Conservation (phyloP, 2,113 vertebrate genomes). For the Rallus limicola region DNA sequence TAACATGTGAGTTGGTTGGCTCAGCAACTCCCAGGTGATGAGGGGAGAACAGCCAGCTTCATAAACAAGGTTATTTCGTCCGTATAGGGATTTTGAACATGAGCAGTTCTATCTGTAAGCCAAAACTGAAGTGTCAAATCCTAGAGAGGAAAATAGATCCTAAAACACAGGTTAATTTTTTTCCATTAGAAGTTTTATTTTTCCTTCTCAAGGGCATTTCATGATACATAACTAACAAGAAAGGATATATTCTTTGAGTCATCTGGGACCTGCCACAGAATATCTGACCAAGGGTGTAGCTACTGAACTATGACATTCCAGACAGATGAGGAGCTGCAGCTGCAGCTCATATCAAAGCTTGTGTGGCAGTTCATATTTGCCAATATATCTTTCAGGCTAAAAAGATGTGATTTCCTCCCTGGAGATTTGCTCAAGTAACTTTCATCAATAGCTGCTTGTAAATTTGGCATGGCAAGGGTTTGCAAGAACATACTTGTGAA, state of each 20-base stretch:
- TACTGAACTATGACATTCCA: constrained; percentile 15
- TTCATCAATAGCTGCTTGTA: constrained; percentile 27
- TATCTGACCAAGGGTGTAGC: constrained; percentile 4
- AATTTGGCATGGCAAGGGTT: neutral
- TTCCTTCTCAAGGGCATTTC: neutral
- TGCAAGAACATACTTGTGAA: neutral
- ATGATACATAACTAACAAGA: neutral
- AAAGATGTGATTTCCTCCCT: neutral
- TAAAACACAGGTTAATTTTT: neutral
- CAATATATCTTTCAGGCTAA: constrained; percentile 22
- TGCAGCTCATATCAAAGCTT: constrained; percentile 14
- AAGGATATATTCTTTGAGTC: constrained; percentile 2
- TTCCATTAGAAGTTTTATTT: neutral
- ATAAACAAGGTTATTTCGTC: neutral
- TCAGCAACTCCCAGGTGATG: neutral
- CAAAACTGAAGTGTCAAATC: neutral
- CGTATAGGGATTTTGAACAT: neutral
- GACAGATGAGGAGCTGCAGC: neutral
- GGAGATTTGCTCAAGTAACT: constrained; percentile 6
- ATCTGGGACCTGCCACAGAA: constrained; percentile 1
- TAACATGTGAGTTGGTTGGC: neutral
- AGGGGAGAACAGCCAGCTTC: neutral
- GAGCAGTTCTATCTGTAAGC: neutral
- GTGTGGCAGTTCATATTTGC: constrained; percentile 12
- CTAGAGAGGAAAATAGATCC: neutral